Percentiles rank a stretch among this genome's conserved stretches.
These are phyloP conservation scores for Oikopleura dioica DNA, from an alignment of 23 tunicate genomes.

Conservation along the genomic window DNA sequence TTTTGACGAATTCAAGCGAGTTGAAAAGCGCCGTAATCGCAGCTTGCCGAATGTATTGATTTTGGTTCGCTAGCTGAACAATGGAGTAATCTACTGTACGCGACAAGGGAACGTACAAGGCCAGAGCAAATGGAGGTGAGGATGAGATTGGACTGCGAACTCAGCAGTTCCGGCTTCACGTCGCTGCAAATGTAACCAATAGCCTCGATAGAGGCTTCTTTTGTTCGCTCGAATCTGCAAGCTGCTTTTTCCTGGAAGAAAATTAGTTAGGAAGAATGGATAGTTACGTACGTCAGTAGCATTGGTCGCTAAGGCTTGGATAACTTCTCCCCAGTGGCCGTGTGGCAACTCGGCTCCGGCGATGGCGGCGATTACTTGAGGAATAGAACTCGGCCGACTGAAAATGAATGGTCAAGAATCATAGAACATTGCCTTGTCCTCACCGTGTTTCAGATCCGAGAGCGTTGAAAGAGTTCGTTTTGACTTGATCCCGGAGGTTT, in stretches of 20 bases:
- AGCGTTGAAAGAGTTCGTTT: slow-evolving; percentile 17
- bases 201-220: slow-evolving; percentile 89
- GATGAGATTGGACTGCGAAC: slow-evolving; percentile 29
- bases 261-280: not conserved
- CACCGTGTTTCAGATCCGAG: slow-evolving; percentile 7
- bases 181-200: slow-evolving; percentile 95
- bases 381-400: slow-evolving; percentile 63
- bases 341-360: slow-evolving; percentile 81
- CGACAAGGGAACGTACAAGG: no score
- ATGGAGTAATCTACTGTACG: no score
- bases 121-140: slow-evolving; percentile 82
- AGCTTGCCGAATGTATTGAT: slow-evolving; percentile 49
- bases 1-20: slow-evolving; percentile 43
- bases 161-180: slow-evolving; percentile 24
- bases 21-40: slow-evolving; percentile 84
- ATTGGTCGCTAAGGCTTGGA: not conserved
- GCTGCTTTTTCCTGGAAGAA: slow-evolving; percentile 22
- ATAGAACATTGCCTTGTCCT: no score
- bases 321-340: slow-evolving; percentile 31
- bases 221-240: slow-evolving; percentile 22
- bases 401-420: no score
- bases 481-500: slow-evolving; percentile 22
- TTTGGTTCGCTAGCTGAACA: slow-evolving; percentile 49
- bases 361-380: slow-evolving; percentile 90
- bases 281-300: not conserved